phyloP scores from a whole-genome alignment of 2,113 vertebrate genomes.

The Agapornis roseicollis region DNA sequence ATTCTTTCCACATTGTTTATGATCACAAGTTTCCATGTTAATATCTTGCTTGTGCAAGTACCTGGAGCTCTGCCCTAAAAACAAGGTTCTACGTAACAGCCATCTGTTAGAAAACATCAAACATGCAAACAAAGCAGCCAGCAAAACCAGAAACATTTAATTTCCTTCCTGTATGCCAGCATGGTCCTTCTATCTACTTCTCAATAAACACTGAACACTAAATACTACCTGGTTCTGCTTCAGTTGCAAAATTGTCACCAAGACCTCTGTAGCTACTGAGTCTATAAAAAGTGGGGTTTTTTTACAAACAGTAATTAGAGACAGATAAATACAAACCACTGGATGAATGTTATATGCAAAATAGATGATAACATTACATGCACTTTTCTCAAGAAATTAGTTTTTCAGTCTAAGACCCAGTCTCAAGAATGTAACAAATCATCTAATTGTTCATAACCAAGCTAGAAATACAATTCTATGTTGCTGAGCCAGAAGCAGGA shows the following conservation, averaged over 20 bases:
- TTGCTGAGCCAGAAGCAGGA: neutral
- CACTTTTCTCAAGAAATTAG: neutral
- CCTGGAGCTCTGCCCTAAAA: neutral
- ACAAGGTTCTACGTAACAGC: accelerated
- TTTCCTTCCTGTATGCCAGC: neutral
- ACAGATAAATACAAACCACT: neutral
- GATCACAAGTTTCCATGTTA: neutral
- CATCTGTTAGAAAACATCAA: neutral
- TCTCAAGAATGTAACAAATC: neutral
- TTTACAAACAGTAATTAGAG: neutral
- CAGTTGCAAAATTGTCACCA: neutral
- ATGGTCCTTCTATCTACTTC: neutral
- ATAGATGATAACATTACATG: neutral
- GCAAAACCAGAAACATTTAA: neutral
- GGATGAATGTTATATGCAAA: neutral
- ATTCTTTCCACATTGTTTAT: neutral
- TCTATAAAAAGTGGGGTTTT: accelerated
- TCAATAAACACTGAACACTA: neutral
- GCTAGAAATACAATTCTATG: accelerated
- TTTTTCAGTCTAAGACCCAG: neutral
- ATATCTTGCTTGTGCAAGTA: neutral
- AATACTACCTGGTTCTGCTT: neutral
- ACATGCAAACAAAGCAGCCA: neutral
- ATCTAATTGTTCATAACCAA: neutral
- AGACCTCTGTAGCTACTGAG: neutral